Percentiles rank a stretch among this genome's conserved stretches.
These are phyloP conservation scores for Platycnemis pennipes DNA, from an alignment of 2,888 invertebrate genomes.

Conservation along the genomic window DNA sequence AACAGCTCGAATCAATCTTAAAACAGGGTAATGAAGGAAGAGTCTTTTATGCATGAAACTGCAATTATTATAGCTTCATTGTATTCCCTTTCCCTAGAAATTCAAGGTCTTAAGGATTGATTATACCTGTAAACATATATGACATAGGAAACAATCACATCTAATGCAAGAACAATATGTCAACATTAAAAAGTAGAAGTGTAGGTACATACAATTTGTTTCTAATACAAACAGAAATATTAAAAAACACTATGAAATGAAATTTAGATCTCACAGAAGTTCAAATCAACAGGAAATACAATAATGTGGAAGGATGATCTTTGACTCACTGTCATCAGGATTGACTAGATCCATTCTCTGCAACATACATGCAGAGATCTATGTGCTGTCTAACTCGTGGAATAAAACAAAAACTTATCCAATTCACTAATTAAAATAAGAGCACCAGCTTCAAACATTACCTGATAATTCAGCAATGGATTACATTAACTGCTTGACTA, in stretches of 20 bases:
- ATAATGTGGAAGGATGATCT: neutral
- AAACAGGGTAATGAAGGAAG: neutral
- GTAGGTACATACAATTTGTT: neutral
- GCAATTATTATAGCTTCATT: neutral
- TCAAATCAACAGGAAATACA: neutral
- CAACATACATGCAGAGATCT: constrained; percentile 13
- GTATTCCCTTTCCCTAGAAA: neutral
- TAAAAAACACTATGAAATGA: neutral
- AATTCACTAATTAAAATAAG: constrained; percentile 48
- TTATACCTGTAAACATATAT: neutral
- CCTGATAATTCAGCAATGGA: constrained; percentile 49
- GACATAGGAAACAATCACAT: constrained; percentile 11
- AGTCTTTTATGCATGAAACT: neutral
- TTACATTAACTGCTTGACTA: constrained; percentile 61
- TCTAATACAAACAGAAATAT: constrained; percentile 1
- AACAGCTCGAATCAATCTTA: neutral
- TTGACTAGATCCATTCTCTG: constrained; percentile 62
- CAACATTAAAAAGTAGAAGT: neutral
- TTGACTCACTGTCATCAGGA: neutral
- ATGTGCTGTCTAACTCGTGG: neutral
- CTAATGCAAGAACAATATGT: neutral
- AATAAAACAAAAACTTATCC: neutral
- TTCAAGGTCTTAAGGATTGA: neutral
- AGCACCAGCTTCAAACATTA: constrained; percentile 60
- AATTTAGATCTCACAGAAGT: neutral